Percentiles rank a stretch among this genome's conserved stretches.
Evolutionary conservation across 1,140 invertebrate genomes (phyloP).

Genomic region (Cotesia glomerata): DNA sequence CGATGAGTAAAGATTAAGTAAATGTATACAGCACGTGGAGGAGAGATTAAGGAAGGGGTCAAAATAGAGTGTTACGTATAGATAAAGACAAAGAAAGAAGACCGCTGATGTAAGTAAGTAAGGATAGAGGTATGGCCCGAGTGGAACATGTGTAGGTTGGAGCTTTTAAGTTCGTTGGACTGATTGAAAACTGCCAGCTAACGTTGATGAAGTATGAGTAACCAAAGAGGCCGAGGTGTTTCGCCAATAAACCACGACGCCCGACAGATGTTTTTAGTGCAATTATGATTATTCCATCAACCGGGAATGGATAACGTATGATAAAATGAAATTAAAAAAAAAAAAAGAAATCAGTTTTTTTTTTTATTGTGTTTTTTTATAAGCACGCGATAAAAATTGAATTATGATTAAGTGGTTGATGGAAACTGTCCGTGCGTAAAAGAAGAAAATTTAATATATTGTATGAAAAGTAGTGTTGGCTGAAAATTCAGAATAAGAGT

Average conservation of each 20-base stretch:
- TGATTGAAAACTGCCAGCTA: slow-evolving; percentile 8
- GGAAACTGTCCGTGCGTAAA: not conserved
- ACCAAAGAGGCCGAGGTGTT: slow-evolving; percentile 1
- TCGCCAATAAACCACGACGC: slow-evolving; percentile 6
- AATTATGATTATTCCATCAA: slow-evolving; percentile 37
- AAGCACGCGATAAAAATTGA: not conserved
- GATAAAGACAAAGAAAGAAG: not conserved
- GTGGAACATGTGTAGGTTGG: too few species aligned
- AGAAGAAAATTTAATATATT: slow-evolving; percentile 6
- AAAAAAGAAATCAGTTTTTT: too few species aligned
- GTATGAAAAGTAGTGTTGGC: not conserved
- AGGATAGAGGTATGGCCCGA: too few species aligned
- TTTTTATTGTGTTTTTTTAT: too few species aligned
- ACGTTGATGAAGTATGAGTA: slow-evolving; percentile 20
- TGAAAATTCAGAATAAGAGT: slow-evolving; percentile 10
- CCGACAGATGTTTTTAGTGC: slow-evolving; percentile 27
- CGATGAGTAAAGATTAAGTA: not conserved
- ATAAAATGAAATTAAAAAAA: slow-evolving; percentile 16
- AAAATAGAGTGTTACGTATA: not conserved
- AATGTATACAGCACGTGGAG: not conserved
- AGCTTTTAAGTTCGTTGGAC: slow-evolving; percentile 9
- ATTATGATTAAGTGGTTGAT: not conserved
- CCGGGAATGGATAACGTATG: slow-evolving; percentile 16
- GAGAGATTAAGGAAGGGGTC: not conserved
- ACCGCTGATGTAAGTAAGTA: not conserved